phyloP scores from a whole-genome alignment of 2,113 vertebrate genomes.

The Leucoraja erinaceus region DNA sequence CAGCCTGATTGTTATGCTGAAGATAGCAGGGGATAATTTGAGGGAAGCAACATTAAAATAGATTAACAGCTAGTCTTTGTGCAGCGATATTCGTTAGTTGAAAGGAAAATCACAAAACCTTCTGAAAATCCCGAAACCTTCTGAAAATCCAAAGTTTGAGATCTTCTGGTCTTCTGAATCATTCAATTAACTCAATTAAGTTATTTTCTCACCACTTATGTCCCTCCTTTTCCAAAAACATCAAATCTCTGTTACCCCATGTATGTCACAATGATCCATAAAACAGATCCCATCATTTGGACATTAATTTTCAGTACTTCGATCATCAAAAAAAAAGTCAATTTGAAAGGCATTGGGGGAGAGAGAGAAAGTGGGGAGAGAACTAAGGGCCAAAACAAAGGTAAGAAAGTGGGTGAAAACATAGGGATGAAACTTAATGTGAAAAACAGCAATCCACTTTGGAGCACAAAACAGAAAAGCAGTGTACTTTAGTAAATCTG shows the following conservation, averaged over 20 bases:
- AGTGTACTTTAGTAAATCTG: too few species aligned
- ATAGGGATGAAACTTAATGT: too few species aligned
- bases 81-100: too few species aligned
- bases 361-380: too few species aligned
- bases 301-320: too few species aligned
- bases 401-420: too few species aligned
- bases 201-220: neutral
- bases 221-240: neutral
- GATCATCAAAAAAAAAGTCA: neutral
- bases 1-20: too few species aligned
- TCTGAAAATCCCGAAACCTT: neutral
- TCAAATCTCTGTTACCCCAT: neutral
- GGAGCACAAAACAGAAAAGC: too few species aligned
- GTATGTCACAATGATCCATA: neutral
- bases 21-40: neutral
- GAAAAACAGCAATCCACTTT: too few species aligned
- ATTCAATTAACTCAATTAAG: neutral
- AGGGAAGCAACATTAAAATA: too few species aligned
- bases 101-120: neutral
- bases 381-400: too few species aligned
- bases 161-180: neutral
- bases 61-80: neutral
- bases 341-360: too few species aligned
- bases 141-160: neutral
- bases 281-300: neutral